Evolutionary conservation across 2,113 vertebrate species (phyloP), one percentile per base, ranked within the genome.

Genomic region (Catharus fuscescens): DNA sequence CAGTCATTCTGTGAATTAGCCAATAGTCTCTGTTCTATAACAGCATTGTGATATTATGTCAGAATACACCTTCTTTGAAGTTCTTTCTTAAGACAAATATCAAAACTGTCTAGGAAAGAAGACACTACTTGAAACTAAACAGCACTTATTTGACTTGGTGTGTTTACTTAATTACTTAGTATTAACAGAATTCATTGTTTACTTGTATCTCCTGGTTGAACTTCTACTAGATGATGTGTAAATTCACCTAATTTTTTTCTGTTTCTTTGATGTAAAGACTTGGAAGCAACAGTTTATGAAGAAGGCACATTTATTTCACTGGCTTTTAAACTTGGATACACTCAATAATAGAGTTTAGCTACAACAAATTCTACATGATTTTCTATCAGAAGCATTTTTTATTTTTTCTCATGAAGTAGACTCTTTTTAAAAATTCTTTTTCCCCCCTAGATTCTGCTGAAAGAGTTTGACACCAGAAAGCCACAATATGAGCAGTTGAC

Each of bases 391-490:
- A 84, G 14, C 52, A 44, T 19, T 16, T 10, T 45, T 81, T 90
- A 40, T 90, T 81, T 90, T 47, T 90, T 69, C 69, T 18, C 50
- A 21, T 69, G 11, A 73, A 32, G 6, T 78, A 40, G 56, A 34
- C 48, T 18, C 3, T 56, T 88, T 52, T 72, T 21, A 32, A 76
- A 80, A 42, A 90, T 66, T 29, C 29, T 66, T 80, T 53, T 32
- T 17, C 72, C 40, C 24, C 4, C 26, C 26, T 92, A 99, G 99
- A 99, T 99, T 96, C 98, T 99, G 48, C 98, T 99, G n/a, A 99
- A 99, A 92, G 99, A 99, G 92, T 99, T 99, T 86, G 99, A 99
- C 91, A 99, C 99, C 44, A 98, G 99, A 80, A 99, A 98, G 87
- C 97, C 98, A 57, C 99, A 99, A 50, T 99, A 98, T 4, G 98